Percentiles rank a stretch among this genome's conserved stretches.
Evolutionary conservation across 2,888 invertebrate species (phyloP).

Genomic region (Chalcis sispes): DNA sequence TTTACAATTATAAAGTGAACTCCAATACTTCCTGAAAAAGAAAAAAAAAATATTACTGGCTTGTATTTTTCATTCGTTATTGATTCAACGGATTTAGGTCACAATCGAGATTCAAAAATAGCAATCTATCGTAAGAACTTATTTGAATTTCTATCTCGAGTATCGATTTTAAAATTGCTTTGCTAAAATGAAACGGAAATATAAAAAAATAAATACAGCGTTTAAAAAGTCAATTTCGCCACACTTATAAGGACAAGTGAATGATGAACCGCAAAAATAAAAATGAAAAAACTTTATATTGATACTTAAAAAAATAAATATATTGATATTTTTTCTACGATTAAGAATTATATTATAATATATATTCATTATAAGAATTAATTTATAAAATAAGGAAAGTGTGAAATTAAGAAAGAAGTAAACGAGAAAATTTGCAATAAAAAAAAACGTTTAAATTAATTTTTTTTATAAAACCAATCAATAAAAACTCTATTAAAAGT

Average conservation of each 20-base stretch:
- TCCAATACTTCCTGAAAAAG: neutral
- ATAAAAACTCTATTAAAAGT: no score
- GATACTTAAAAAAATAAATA: no score
- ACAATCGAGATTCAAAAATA: slow-evolving; percentile 38
- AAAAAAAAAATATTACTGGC: slow-evolving; percentile 25
- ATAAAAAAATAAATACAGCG: slow-evolving; percentile 17
- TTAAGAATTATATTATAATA: no score
- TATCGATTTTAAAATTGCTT: slow-evolving; percentile 48
- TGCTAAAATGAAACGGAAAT: slow-evolving; percentile 26
- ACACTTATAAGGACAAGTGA: neutral
- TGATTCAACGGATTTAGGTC: slow-evolving; percentile 32
- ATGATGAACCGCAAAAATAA: neutral
- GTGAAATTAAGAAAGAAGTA: no score
- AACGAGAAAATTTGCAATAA: no score
- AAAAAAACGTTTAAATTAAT: no score
- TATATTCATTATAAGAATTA: no score
- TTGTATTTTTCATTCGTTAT: slow-evolving; percentile 24
- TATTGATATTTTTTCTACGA: no score
- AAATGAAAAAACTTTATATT: neutral
- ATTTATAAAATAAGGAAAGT: no score
- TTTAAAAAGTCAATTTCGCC: slow-evolving; percentile 17
- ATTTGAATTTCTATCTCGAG: slow-evolving; percentile 46
- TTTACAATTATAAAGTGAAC: slow-evolving; percentile 9
- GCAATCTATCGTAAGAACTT: slow-evolving; percentile 39
- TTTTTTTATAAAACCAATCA: no score